Base-by-base conservation (phyloP, 2,888 invertebrate species). In the Archips crataeganus region DNA sequence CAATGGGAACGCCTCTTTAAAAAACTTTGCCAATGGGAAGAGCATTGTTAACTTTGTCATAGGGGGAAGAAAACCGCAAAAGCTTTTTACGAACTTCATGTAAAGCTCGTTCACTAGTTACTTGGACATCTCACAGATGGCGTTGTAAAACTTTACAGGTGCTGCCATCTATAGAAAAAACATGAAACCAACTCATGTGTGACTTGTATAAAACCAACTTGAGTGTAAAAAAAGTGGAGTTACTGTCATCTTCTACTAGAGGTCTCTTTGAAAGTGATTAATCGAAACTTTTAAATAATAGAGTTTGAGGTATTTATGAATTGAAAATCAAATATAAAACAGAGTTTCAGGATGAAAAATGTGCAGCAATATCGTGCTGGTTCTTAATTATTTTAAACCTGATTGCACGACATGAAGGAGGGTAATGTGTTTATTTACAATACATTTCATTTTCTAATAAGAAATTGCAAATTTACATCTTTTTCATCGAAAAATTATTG, bases 1-100 rank as follows among this genome's bases (percentile, higher is more conserved):
- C 76, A 62, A 76, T 79, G 87, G 85, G 81, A 81, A 86, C 90
- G 90, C 90, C 83, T 81, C 79, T 82, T 76, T 71, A 75, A 75
- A 77, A 76, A 72, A 79, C 69, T 75, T 75, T 75, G 75, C 76
- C 74, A 75, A 75, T 76, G 70, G 75, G 68, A 75, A 42, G 75
- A 61, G 75, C 73, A 49, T 54, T 54, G 54, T 54, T 23, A 15
- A 71, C 62, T 67, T 49, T 39, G 68, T 42, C 11, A 62, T 57
- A 69, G 80, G 83, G 81, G 82, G 82, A 39, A 76, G 75, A 79
- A 83, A 78, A 77, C n/a, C 49, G 72, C 71, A 69, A 76, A 77
- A 78, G 70, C 72, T 75, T 70, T 70, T 75, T 77, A 73, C 67
- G 64, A 64, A 71, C 73, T 63, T 42, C 74, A 62, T 72, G 74